Evolutionary conservation across 2,888 invertebrate genomes (phyloP).

Genomic region (Stenchaetothrips biformis): DNA sequence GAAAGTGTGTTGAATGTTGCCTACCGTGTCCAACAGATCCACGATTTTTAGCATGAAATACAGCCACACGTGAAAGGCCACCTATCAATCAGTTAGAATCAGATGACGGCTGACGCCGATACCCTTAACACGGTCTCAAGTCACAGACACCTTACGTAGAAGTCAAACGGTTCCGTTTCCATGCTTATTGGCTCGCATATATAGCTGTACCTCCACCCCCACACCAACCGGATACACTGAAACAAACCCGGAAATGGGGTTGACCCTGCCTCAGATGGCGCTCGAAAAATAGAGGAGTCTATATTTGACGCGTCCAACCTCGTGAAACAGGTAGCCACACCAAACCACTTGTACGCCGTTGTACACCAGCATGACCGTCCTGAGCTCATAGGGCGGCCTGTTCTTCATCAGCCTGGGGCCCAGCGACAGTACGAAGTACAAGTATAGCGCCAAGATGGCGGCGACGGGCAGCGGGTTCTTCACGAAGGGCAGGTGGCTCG

Average conservation of each 20-base stretch:
- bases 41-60: background rate
- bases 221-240: background rate
- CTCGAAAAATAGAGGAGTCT: no score
- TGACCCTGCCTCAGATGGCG: background rate
- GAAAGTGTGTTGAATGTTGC: background rate
- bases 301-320: background rate
- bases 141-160: background rate
- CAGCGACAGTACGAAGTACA: constrained; percentile 1
- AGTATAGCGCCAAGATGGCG: background rate
- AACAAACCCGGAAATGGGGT: background rate
- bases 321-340: background rate
- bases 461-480: background rate
- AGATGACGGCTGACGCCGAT: background rate
- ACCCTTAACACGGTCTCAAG: background rate
- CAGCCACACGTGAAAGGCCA: background rate
- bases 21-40: constrained; percentile 4
- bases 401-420: background rate
- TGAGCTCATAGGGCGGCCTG: background rate
- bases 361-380: background rate
- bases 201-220: background rate
- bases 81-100: background rate
- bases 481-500: background rate
- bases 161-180: background rate
- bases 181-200: background rate
- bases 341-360: background rate